phyloP scores from a whole-genome alignment of 1,140 invertebrate genomes.

The Trachelipus rathkii region DNA sequence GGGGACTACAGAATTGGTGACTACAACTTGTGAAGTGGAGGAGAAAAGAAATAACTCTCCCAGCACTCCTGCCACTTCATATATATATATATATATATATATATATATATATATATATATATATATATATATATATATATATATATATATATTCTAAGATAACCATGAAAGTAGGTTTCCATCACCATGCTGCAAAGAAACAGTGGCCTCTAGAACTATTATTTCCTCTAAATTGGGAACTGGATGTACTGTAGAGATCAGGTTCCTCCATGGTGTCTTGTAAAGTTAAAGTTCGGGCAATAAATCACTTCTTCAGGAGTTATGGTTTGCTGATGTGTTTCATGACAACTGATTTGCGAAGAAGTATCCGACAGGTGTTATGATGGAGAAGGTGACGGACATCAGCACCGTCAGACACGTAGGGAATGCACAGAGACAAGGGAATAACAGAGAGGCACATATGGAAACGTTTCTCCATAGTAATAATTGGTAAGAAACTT shows the following conservation, averaged over 20 bases:
- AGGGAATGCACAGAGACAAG: background rate
- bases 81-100: background rate
- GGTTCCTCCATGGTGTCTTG: background rate
- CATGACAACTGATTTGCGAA: background rate
- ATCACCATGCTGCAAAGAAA: background rate
- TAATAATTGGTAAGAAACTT: background rate
- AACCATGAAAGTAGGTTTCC: background rate
- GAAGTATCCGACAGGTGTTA: background rate
- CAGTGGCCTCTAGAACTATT: background rate
- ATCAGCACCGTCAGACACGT: background rate
- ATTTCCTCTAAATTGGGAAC: background rate
- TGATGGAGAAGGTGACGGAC: background rate
- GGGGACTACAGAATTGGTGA: no score
- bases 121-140: slow-evolving; percentile 13
- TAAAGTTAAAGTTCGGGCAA: background rate
- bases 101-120: background rate
- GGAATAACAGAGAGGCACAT: background rate
- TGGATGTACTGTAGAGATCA: background rate
- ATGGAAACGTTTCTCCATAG: background rate
- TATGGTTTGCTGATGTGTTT: background rate
- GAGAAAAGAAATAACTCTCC: no score
- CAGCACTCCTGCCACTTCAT: no score
- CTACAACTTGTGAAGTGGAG: no score
- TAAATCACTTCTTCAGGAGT: background rate
- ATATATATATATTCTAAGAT: background rate